phyloP scores from a whole-genome alignment of 2,797 vertebrate genomes.

The Sebastes matsubarae region DNA sequence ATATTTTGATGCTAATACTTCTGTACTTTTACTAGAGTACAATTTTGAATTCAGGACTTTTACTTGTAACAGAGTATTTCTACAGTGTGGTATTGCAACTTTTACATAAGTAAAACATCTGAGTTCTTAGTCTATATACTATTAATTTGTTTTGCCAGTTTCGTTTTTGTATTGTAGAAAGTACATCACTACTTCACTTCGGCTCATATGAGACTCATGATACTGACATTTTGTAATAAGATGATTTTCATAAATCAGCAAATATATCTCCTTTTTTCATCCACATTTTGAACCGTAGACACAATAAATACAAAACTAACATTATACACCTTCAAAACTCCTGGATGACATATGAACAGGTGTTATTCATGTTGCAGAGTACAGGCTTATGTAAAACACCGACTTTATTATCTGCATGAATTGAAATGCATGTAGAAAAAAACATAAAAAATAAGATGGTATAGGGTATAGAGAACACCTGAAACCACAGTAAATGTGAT shows the following conservation, averaged over 20 bases:
- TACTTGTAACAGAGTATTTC: too few relatives aligned
- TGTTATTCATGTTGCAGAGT: not conserved
- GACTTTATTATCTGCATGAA: not conserved
- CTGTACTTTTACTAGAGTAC: too few relatives aligned
- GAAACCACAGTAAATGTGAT: not conserved
- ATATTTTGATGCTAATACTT: too few relatives aligned
- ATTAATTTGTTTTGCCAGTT: not conserved
- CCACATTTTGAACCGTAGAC: not conserved
- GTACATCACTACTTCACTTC: not conserved
- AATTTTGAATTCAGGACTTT: too few relatives aligned
- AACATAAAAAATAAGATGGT: not conserved
- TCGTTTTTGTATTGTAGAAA: not conserved
- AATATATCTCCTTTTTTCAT: not conserved
- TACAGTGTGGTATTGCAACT: too few relatives aligned
- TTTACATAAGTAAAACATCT: rapidly evolving
- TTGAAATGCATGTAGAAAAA: not conserved
- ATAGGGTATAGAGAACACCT: not conserved
- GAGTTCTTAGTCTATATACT: too few relatives aligned
- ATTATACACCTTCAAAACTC: not conserved
- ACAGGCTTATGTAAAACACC: not conserved
- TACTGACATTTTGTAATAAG: not conserved
- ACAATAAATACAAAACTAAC: not conserved
- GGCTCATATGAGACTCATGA: not conserved
- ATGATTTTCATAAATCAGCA: not conserved
- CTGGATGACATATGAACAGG: not conserved